Conservation (phyloP, 2,797 vertebrate genomes). For the Brachyalestes nurse region DNA sequence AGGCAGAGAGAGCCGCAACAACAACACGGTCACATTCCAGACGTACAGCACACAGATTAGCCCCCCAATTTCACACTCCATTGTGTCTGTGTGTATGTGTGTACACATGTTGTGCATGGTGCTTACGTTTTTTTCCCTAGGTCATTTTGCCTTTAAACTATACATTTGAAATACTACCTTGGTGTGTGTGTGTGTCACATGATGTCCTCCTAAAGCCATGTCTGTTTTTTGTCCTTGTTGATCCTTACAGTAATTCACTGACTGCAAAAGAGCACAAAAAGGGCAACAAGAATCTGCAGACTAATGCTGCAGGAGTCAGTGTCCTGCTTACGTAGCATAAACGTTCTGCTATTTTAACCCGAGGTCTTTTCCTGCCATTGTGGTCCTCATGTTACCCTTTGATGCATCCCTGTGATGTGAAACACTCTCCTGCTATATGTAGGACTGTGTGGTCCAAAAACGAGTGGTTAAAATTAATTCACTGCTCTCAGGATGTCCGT, state of each 20-base stretch:
- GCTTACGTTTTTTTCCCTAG: neutral
- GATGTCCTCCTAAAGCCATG: conserved; percentile 4
- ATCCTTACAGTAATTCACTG: conserved; percentile 6
- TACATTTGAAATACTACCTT: conserved; percentile 2
- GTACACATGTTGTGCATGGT: neutral
- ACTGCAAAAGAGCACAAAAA: neutral
- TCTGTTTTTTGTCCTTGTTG: conserved; percentile 20
- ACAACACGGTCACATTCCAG: conserved; percentile 39
- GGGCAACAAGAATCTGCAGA: neutral
- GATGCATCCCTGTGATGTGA: conserved; percentile 8
- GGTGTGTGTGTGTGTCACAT: conserved; percentile 15
- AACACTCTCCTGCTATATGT: conserved; percentile 29
- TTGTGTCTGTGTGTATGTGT: conserved; percentile 27
- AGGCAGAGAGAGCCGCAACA: conserved; percentile 26
- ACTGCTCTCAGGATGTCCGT: no score
- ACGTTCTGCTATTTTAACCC: conserved; percentile 31
- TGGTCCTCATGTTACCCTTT: conserved; percentile 14
- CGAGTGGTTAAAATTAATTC: no score
- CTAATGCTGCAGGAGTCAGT: neutral
- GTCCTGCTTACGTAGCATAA: conserved; percentile 34
- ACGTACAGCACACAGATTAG: conserved; percentile 50
- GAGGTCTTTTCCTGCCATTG: conserved; percentile 53
- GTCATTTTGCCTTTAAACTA: neutral
- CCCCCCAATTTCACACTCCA: conserved; percentile 25
- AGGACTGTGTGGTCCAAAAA: neutral